A percentile compares a stretch with the other conserved stretches of the same genome.
phyloP scores from a whole-genome alignment of 1,140 invertebrate genomes.

The Gerris buenoi region DNA sequence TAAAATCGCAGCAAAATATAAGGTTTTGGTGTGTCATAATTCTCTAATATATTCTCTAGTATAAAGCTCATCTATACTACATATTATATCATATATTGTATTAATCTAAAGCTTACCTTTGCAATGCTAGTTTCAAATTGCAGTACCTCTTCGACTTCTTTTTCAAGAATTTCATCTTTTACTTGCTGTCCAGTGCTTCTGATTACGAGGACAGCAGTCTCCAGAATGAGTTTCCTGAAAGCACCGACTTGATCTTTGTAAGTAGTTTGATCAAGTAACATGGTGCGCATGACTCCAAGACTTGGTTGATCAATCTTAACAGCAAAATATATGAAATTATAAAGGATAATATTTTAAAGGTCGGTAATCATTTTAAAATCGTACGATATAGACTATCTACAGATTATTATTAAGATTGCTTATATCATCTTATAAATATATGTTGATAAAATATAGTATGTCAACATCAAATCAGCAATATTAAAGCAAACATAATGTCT shows the following conservation, averaged over 20 bases:
- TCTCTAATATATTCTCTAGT: too few species aligned
- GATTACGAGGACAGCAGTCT: slow-evolving; percentile 23
- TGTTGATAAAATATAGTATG: not conserved
- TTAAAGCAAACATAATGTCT: slow-evolving; percentile 2
- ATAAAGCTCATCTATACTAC: too few species aligned
- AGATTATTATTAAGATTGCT: not conserved
- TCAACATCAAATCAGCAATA: not conserved
- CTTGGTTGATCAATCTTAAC: slow-evolving; percentile 37
- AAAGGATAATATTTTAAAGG: not conserved
- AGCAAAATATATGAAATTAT: too few species aligned
- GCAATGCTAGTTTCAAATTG: slow-evolving; percentile 43
- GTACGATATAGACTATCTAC: not conserved
- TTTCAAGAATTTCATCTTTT: slow-evolving; percentile 23
- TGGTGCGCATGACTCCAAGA: slow-evolving; percentile 37
- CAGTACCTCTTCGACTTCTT: slow-evolving; percentile 35
- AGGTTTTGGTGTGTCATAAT: not conserved
- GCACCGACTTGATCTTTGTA: slow-evolving; percentile 31
- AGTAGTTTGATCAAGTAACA: slow-evolving; percentile 30
- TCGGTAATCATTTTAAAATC: not conserved
- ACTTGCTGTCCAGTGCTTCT: slow-evolving; percentile 9
- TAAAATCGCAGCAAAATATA: slow-evolving; percentile 14
- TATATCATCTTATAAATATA: not conserved
- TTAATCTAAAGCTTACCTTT: too few species aligned
- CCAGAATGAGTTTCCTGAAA: slow-evolving; percentile 34
- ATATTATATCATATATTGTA: too few species aligned